Evolutionary conservation across 2,888 invertebrate genomes (phyloP).

Genomic region (Linnaemya vulpina): DNA sequence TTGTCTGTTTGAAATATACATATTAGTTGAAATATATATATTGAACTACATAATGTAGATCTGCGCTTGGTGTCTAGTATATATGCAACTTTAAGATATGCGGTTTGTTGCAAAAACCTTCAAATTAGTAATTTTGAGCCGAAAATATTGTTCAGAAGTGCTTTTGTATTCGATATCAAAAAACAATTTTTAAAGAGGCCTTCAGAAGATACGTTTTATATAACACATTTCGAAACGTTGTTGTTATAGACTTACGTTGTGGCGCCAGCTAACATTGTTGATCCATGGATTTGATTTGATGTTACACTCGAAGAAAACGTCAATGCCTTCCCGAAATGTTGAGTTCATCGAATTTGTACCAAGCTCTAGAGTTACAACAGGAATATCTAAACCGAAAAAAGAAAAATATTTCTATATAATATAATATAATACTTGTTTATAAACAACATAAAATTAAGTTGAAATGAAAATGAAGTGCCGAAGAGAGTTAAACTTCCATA

Average conservation of each 20-base stretch:
- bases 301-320: slow-evolving; percentile 95
- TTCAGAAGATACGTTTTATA: no score
- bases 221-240: no score
- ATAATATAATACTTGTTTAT: not conserved
- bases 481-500: no score
- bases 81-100: no score
- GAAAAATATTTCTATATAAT: not conserved
- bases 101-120: no score
- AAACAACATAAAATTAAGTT: not conserved
- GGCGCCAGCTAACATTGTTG: slow-evolving; percentile 90
- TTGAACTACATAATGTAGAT: not conserved
- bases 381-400: slow-evolving; percentile 86
- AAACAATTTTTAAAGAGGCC: no score
- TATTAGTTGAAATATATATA: not conserved
- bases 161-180: no score
- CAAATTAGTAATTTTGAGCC: no score
- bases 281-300: slow-evolving; percentile 94
- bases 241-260: slow-evolving; percentile 86
- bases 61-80: no score
- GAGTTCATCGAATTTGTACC: slow-evolving; percentile 91
- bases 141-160: no score
- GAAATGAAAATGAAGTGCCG: no score
- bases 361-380: slow-evolving; percentile 91
- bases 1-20: not conserved
- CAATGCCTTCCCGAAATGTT: slow-evolving; percentile 93